Base-by-base conservation (phyloP, 2,888 invertebrate species). In the Neocrepidodera transversa region DNA sequence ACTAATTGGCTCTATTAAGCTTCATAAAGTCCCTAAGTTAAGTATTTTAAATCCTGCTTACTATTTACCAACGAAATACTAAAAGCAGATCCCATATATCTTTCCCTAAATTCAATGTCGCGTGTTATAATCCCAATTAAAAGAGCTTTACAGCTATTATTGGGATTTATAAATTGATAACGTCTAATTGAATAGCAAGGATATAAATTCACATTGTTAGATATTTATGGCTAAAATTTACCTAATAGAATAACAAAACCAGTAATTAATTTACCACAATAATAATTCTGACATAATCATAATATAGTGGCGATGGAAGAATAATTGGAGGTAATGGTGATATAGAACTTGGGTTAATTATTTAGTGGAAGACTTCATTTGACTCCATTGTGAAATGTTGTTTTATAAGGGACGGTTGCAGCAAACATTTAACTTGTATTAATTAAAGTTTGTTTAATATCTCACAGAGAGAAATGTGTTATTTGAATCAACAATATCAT, bases 151-250 rank as follows among this genome's bases (percentile, higher is more conserved):
- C 56, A 51, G 48, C 60, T 42, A 60, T 60, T 60, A 60, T 60
- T 55, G 60, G 60, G 60, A 56, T 60, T 60, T 56, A 60, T 52
- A 52, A 56, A 51, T 58, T 60, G 47, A 60, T 60, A 60, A 42
- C 60, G 55, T 58, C 62, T 55, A 62, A 60, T 63, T 58, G 55
- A 63, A 61, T 54, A 61, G 55, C 58, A 42, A 28, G 59, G 51
- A 36, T 56, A 35, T 57, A 43, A 51, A 57, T 59, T 59, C 47
- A 50, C 50, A 50, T 52, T 50, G 56, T 47, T 40, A 43, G 57
- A 58, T 62, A 64, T 64, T 64, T 64, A 64, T 50, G 64, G 49
- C 49, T 18, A 23, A 56, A n/a, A 62, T 62, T 58, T 26, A 62
- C 60, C 52, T 58, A 64, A 60, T 62, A 56, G 54, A 62, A 53